Evolutionary conservation across 2,888 invertebrate genomes (phyloP).

Genomic region (Cordilura impudica): DNA sequence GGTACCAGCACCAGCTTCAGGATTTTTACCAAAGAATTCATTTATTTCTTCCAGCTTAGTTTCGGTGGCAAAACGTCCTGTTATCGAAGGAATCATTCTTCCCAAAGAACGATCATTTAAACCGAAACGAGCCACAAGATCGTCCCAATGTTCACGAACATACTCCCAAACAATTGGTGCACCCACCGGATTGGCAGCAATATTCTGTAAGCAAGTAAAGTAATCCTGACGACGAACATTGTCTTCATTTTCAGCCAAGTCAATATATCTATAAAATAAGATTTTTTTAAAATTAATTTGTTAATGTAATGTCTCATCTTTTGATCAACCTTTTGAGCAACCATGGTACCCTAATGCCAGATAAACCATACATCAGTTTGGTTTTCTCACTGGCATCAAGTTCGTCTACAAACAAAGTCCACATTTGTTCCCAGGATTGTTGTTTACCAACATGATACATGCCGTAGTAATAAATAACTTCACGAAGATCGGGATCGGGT

Average conservation of each 20-base stretch:
- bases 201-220: slow-evolving; percentile 83
- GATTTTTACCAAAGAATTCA: slow-evolving; percentile 86
- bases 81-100: slow-evolving; percentile 84
- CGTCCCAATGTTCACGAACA: slow-evolving; percentile 87
- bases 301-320: background rate
- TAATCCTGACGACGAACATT: slow-evolving; percentile 91
- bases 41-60: slow-evolving; percentile 86
- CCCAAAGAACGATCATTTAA: slow-evolving; percentile 92
- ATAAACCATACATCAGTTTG: slow-evolving; percentile 85
- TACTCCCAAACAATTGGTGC: slow-evolving; percentile 89
- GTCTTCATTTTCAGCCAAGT: slow-evolving; percentile 85
- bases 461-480: slow-evolving; percentile 85
- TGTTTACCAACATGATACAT: slow-evolving; percentile 82
- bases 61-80: slow-evolving; percentile 83
- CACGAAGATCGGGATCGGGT: slow-evolving; percentile 83
- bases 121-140: slow-evolving; percentile 86
- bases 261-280: slow-evolving; percentile 83
- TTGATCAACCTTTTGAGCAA: slow-evolving; percentile 82
- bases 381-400: slow-evolving; percentile 88
- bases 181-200: slow-evolving; percentile 87
- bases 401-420: slow-evolving; percentile 85
- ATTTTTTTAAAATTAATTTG: background rate
- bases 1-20: slow-evolving; percentile 92
- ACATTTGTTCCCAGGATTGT: slow-evolving; percentile 87
- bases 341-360: slow-evolving; percentile 82